Evolutionary conservation across 2,113 vertebrate species (phyloP), one percentile per base, ranked within the genome.

Genomic region (Thunnus maccoyii): DNA sequence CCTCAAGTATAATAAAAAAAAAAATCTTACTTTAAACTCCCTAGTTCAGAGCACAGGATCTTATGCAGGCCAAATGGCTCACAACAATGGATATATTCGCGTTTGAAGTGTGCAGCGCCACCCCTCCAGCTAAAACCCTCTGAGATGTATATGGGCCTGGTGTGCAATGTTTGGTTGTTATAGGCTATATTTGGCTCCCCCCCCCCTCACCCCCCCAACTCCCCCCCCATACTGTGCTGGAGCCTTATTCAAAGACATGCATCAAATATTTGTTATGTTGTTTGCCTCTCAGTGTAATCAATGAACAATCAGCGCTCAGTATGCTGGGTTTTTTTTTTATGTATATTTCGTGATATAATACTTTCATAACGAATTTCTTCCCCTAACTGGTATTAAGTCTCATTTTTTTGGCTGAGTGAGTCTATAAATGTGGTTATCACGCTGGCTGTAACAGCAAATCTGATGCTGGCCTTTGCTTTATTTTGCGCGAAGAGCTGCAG

Each of bases 1-100:
- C 97, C 97, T 97, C 95, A 97, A 97, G 97, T 97, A 97, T 96
- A 97, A 97, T 97, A 97, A 96, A 96, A 88, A 96, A 96, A 85
- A 80, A 86, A 91, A 47, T 96, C 96, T 97, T 96, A 97, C 96
- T 98, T 96, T 97, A 95, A 97, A 97, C 95, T 96, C 95, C 95
- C 92, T 96, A 96, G 96, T 97, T 97, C 96, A 97, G 96, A 97
- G 95, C 94, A 96, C 96, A 94, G 95, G 96, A 97, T 97, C 96
- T 96, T 96, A 96, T 95, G 95, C 96, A 95, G 96, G 96, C 96
- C 96, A 97, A 97, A 97, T 96, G 96, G 97, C 96, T 96, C 95
- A 95, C 96, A 97, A 96, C 96, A 95, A 94, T 92, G 91, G 86
- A 91, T 94, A 63, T 71, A 88, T 89, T 88, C 76, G 80, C 89